phyloP scores from a whole-genome alignment of 2,888 invertebrate genomes.

The Icerya purchasi region DNA sequence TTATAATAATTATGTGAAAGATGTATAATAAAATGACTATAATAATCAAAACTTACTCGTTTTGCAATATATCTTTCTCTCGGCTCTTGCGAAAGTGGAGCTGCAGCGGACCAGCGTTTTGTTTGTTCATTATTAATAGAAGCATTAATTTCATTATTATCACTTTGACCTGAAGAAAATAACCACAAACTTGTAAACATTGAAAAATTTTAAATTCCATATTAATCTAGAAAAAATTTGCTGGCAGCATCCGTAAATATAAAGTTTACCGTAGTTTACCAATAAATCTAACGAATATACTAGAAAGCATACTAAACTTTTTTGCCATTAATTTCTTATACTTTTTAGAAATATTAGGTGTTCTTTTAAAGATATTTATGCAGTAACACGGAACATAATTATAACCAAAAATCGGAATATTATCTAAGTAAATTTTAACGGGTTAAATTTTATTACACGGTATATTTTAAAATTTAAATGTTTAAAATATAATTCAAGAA shows the following conservation, averaged over 20 bases:
- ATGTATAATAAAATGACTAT: neutral
- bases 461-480: neutral
- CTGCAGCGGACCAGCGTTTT: slow-evolving; percentile 68
- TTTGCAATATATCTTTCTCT: slow-evolving; percentile 12
- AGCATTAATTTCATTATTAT: slow-evolving; percentile 11
- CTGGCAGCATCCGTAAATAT: no score
- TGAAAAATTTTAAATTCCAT: no score
- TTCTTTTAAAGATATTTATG: no score
- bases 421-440: neutral
- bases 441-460: neutral
- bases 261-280: no score
- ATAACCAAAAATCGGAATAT: no score
- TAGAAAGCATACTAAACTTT: no score
- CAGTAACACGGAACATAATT: no score
- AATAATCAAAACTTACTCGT: slow-evolving; percentile 2
- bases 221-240: no score
- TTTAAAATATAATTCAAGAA: neutral
- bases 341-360: no score
- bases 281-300: no score
- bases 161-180: slow-evolving; percentile 11
- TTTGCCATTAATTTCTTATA: no score
- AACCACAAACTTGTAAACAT: no score
- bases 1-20: neutral
- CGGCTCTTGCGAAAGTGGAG: slow-evolving; percentile 29
- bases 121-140: slow-evolving; percentile 22